phyloP scores from a whole-genome alignment of 2,113 vertebrate species.

The Pipa parva region DNA sequence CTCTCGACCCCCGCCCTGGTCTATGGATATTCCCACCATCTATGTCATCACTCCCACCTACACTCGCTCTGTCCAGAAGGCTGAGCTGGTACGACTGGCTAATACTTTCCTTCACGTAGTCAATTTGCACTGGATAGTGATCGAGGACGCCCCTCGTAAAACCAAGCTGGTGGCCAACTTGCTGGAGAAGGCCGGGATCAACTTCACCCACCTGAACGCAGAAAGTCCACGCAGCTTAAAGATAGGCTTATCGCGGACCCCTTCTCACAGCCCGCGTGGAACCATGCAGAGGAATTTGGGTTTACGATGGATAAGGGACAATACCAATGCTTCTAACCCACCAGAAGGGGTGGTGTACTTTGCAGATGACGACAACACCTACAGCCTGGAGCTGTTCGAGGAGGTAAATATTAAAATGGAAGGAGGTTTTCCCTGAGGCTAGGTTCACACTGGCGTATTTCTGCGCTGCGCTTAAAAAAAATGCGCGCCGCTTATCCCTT shows the following conservation, averaged over 20 bases:
- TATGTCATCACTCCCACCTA: slow-evolving; percentile 82
- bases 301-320: slow-evolving; percentile 82
- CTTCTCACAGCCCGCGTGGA: slow-evolving; percentile 74
- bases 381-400: slow-evolving; percentile 91
- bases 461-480: no score
- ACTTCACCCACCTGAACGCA: slow-evolving; percentile 85
- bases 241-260: slow-evolving; percentile 64
- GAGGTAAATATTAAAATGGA: slow-evolving; percentile 65
- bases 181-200: slow-evolving; percentile 74
- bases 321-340: slow-evolving; percentile 51
- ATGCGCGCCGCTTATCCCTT: no score
- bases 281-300: slow-evolving; percentile 87
- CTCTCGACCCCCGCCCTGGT: slow-evolving; percentile 71
- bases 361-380: slow-evolving; percentile 94
- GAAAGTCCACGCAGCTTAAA: slow-evolving; percentile 76
- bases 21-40: slow-evolving; percentile 67
- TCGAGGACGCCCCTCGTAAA: slow-evolving; percentile 78
- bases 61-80: slow-evolving; percentile 85
- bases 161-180: slow-evolving; percentile 74
- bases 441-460: no score
- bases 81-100: slow-evolving; percentile 83
- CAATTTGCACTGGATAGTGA: slow-evolving; percentile 90
- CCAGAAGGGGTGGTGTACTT: slow-evolving; percentile 86
- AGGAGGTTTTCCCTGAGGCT: no score
- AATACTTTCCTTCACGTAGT: slow-evolving; percentile 88